A percentile compares a stretch with the other conserved stretches of the same genome.
Conservation (phyloP, 2,113 vertebrate genomes). For the Spermophilus dauricus region DNA sequence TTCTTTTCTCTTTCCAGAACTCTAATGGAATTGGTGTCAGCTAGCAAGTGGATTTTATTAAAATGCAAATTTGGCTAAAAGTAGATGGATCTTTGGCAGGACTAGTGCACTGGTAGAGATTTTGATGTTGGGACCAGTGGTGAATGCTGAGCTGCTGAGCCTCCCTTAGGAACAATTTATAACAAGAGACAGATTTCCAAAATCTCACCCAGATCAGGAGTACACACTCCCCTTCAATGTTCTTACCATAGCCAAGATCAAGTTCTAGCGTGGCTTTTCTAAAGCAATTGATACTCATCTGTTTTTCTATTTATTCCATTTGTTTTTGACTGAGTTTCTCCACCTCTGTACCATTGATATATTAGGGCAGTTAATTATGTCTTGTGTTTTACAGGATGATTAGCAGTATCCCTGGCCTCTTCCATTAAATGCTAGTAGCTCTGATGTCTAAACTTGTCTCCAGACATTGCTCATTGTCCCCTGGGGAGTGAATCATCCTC, state of each 20-base stretch:
- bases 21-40: too few species aligned
- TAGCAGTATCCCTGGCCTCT: neutral
- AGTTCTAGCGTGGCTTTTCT: neutral
- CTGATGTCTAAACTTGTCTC: neutral
- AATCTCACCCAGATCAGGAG: neutral
- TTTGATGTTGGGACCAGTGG: neutral
- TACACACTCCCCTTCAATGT: neutral
- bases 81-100: neutral
- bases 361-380: neutral
- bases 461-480: neutral
- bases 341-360: neutral
- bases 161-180: neutral
- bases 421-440: neutral
- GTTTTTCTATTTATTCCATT: neutral
- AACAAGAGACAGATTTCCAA: neutral
- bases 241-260: neutral
- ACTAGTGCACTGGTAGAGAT: neutral
- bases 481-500: neutral
- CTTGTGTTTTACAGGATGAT: neutral
- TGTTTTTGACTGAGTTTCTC: neutral
- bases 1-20: too few species aligned
- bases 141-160: neutral
- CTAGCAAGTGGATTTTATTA: too few species aligned
- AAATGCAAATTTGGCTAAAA: neutral
- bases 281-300: neutral